These are phyloP conservation scores for Mastomys natalensis DNA, from an alignment of 2,113 vertebrate genomes.

Conservation along the genomic window DNA sequence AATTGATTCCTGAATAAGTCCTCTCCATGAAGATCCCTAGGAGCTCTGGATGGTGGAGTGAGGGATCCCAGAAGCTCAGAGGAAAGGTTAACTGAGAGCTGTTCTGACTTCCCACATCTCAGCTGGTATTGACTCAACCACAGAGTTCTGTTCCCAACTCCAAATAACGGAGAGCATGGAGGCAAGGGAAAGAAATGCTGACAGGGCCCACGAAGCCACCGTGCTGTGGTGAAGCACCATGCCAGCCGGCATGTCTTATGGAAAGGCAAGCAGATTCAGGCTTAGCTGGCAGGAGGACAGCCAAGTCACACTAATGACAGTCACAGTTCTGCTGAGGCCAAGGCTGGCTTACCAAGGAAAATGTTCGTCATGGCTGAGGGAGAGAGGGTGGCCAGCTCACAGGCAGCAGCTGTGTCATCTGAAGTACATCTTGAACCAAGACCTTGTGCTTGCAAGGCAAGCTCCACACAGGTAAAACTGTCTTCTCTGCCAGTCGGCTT, in stretches of 20 bases:
- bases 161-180: constrained; percentile 54
- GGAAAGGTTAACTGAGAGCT: constrained; percentile 7
- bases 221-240: constrained; percentile 75
- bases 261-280: constrained; percentile 67
- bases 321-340: background rate
- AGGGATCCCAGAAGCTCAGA: background rate
- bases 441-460: background rate
- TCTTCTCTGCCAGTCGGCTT: background rate
- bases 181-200: constrained; percentile 72
- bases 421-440: background rate
- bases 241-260: constrained; percentile 62
- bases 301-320: constrained; percentile 77
- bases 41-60: background rate
- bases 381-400: accelerated
- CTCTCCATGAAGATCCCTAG: background rate
- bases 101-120: background rate
- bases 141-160: constrained; percentile 26
- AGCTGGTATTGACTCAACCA: background rate
- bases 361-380: background rate
- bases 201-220: constrained; percentile 52
- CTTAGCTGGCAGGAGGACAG: background rate
- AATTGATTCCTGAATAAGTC: background rate
- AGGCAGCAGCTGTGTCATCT: background rate
- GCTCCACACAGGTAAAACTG: no score
- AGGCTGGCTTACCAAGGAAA: background rate